Evolutionary conservation across 2,888 invertebrate genomes (phyloP), one percentile per base, ranked within the genome.

Genomic region (Oasisia sp.): DNA sequence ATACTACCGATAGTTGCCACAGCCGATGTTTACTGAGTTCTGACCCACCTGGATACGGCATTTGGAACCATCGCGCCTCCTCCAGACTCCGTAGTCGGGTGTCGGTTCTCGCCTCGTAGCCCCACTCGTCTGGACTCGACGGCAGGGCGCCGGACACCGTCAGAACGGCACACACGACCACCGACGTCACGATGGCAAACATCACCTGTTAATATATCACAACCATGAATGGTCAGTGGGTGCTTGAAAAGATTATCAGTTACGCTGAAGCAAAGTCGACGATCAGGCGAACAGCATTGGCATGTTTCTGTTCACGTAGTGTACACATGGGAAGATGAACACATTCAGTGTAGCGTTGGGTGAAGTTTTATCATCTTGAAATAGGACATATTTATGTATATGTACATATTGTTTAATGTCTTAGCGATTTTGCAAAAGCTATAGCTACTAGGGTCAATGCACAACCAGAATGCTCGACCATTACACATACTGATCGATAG

Each of bases 31-130:
- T 58, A 58, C 12, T 58, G 58, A 11, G 50, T 50, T 50, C 2
- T 74, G 19, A 19, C 90, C 11, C 89, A 93, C 96, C 95, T 91
- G 98, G 98, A 74, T 98, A 97, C 97, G 95, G 94, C 50, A 94
- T 92, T 7, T 93, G 92, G 91, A 95, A 93, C 94, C 94, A 94
- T 32, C 92, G 92, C 1, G 94, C 94, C 14, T 93, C 92, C 8
- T 32, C 32, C 0, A 94, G 91, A 5, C 94, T 94, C 2, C 89
- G 32, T 12, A 92, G 44, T 32, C 92, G 92, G 14, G 91, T 92
- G 92, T 94, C 94, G 0, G 94, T 94, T 50, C 94, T 92, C 9
- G 94, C 94, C 14, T 91, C 92, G 89, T 94, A 93, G 7, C 94
- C 93, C 90, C 90, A 90, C 32, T 5, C 32, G 32, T n/a, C 90